Evolutionary conservation across 2,113 vertebrate genomes (phyloP).

Genomic region (Neodon shergylaensis): DNA sequence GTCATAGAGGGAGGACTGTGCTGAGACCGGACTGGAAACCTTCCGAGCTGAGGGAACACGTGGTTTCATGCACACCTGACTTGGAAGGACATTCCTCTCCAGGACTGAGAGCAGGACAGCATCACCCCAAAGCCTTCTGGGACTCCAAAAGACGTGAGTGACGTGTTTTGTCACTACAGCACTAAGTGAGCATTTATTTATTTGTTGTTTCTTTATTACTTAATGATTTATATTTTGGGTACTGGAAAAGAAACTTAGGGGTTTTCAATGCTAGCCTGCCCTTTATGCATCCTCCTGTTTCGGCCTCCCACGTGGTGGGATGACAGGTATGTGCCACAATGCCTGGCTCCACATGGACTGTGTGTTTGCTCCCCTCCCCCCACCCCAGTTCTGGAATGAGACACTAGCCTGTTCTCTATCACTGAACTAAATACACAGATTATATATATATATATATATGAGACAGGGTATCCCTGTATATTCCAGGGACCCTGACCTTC

Average conservation of each 20-base stretch:
- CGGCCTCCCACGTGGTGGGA: too few relatives aligned
- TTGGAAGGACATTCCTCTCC: conserved; percentile 62
- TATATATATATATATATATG: too few relatives aligned
- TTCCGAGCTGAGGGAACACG: conserved; percentile 73
- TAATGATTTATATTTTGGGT: neutral
- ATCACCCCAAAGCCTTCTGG: neutral
- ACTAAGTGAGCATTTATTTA: neutral
- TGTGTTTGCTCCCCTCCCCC: neutral
- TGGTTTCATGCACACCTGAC: conserved; percentile 75
- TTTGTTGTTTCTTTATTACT: neutral
- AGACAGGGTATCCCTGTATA: neutral
- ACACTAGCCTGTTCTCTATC: neutral
- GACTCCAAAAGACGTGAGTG: neutral
- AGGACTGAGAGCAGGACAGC: neutral
- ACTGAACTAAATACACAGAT: neutral
- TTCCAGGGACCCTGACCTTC: neutral
- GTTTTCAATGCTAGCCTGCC: neutral
- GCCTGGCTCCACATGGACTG: too few relatives aligned
- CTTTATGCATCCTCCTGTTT: neutral
- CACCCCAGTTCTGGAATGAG: neutral
- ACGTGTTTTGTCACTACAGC: neutral
- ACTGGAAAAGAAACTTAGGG: neutral
- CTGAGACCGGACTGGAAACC: conserved; percentile 63
- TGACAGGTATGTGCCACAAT: neutral
- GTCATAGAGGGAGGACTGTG: neutral